These are phyloP conservation scores for Cephus runcator DNA, from an alignment of 2,888 invertebrate genomes.

Conservation along the genomic window DNA sequence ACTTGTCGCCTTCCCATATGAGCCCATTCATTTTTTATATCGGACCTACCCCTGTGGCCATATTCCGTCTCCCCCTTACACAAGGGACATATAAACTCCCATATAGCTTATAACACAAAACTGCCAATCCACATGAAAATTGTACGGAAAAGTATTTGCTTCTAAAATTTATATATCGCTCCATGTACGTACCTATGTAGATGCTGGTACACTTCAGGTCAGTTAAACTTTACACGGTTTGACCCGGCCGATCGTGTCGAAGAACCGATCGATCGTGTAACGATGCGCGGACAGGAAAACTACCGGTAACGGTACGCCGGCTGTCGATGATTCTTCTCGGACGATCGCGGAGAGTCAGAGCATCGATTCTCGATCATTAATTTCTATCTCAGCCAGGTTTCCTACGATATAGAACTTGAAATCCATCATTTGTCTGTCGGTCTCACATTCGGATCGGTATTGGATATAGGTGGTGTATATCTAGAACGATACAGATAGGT, in stretches of 20 bases:
- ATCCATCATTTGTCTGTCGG: conserved; percentile 35
- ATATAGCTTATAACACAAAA: background rate
- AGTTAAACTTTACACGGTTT: conserved; percentile 8
- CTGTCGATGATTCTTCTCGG: conserved; percentile 32
- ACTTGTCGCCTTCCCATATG: conserved; percentile 8
- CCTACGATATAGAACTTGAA: conserved; percentile 24
- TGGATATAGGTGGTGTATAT: background rate
- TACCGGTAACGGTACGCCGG: conserved; percentile 48
- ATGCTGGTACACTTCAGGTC: background rate
- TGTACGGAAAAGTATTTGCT: background rate
- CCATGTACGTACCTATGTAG: background rate
- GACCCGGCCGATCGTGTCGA: conserved; percentile 30
- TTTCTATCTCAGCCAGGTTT: conserved; percentile 34
- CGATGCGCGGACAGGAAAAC: conserved; percentile 50
- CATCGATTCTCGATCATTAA: conserved; percentile 46
- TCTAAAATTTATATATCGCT: background rate
- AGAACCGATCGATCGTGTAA: conserved; percentile 25
- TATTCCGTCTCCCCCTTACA: background rate
- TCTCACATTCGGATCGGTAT: background rate
- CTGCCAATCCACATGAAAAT: background rate
- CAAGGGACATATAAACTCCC: background rate
- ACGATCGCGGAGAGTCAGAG: conserved; percentile 23
- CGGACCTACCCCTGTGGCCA: background rate
- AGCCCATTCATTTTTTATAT: conserved; percentile 1
- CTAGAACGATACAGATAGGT: background rate